Base-by-base conservation (phyloP, 2,888 invertebrate species). In the Iselma pallidipennis region DNA sequence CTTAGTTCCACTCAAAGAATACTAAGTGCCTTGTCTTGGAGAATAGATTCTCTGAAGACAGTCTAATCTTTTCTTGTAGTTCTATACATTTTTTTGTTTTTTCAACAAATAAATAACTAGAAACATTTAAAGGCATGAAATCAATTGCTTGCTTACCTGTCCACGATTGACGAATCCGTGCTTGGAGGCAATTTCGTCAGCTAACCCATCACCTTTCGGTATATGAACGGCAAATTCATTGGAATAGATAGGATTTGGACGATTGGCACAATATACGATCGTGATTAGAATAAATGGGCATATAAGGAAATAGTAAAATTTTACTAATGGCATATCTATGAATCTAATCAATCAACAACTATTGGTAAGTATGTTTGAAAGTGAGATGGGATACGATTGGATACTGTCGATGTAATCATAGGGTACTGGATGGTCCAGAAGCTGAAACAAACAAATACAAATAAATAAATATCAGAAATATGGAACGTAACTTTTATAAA, bases 161-260 rank as follows among this genome's bases (percentile, higher is more conserved):
- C 95, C 95, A 76, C 88, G 85, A 82, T 95, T 93, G 76, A 85
- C 83, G 85, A 92, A 96, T 74, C 95, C 96, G 82, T 96, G 91
- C 81, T 91, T 91, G 67, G 81, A 82, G 52, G 96, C 96, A 72
- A 97, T 88, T 65, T 82, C 83, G 76, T 91, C 88, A 49, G 94
- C 96, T 63, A 86, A 86, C n/a, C 85, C 84, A 55, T 84, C 81
- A 16, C 90, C 90, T 48, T 86, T 89, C 21, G 91, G 91, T 78
- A 97, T 89, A 80, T 92, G 89, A 51, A 95, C 91, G 52, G 96
- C 96, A 78, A 93, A 93, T 80, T 93, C 88, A 82, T 93, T 92
- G 82, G 88, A 88, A 82, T 89, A 94, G 75, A 91, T 85, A 45
- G 83, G 81, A 49, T 67, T 57, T 37, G 51, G 58, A 29, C 66